These are phyloP conservation scores for Lepus europaeus DNA, from an alignment of 2,113 vertebrate genomes.

Conservation along the genomic window DNA sequence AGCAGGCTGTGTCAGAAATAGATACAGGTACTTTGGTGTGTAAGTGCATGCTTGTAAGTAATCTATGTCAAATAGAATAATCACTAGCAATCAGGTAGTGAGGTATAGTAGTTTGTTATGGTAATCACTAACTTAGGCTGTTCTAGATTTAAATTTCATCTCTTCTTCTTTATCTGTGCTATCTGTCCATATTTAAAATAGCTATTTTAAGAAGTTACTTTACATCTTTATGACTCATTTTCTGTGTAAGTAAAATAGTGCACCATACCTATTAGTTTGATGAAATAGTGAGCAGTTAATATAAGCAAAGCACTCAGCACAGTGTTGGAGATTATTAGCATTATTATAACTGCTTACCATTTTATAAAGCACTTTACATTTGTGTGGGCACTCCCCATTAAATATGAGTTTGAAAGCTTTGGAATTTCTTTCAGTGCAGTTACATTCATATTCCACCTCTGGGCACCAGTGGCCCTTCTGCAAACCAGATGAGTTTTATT, in stretches of 20 bases:
- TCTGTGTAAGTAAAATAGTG: neutral
- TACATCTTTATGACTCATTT: neutral
- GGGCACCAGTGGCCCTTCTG: neutral
- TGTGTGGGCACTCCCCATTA: neutral
- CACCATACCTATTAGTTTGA: neutral
- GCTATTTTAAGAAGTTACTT: neutral
- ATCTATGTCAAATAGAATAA: neutral
- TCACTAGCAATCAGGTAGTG: neutral
- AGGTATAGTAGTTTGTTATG: neutral
- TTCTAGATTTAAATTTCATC: neutral
- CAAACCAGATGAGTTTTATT: neutral
- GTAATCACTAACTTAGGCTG: neutral
- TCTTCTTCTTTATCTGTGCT: neutral
- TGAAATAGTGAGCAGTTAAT: neutral
- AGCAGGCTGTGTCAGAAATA: neutral
- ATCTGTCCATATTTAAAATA: neutral
- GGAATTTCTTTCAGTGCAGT: neutral
- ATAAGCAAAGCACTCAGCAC: neutral
- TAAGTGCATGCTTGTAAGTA: neutral
- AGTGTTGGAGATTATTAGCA: neutral
- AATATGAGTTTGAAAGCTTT: neutral
- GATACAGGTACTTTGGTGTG: neutral
- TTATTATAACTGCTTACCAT: neutral
- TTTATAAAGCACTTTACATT: neutral
- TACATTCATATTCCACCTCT: neutral